Evolutionary conservation across 2,797 vertebrate genomes (phyloP).

Genomic region (Squalus acanthias): DNA sequence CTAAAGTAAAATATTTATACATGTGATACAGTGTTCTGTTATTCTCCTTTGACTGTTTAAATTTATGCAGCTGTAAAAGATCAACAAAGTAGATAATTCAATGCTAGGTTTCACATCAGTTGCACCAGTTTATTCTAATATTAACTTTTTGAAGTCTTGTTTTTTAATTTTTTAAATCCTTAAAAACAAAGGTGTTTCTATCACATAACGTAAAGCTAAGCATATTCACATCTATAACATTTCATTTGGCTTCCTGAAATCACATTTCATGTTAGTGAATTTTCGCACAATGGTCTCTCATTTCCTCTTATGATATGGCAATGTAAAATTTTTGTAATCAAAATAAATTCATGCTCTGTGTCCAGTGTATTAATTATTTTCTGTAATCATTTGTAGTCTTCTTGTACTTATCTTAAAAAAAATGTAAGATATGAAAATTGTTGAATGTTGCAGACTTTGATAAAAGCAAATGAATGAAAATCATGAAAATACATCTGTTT

Average conservation of each 20-base stretch:
- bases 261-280: not conserved
- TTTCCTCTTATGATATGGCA: not conserved
- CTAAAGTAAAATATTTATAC: not conserved
- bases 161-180: not conserved
- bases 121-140: not conserved
- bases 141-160: not conserved
- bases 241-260: not conserved
- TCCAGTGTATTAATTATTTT: not conserved
- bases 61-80: not conserved
- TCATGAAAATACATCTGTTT: not conserved
- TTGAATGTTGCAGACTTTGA: not conserved
- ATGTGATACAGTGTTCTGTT: not conserved
- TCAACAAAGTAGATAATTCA: not conserved
- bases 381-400: not conserved
- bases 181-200: not conserved
- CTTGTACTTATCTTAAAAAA: not conserved
- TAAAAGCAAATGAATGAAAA: not conserved
- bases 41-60: not conserved
- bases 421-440: not conserved
- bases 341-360: not conserved
- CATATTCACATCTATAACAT: not conserved
- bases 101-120: not conserved
- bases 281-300: not conserved
- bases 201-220: not conserved
- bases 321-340: not conserved